These are phyloP conservation scores for Clarias laeviceps DNA, from an alignment of 2,797 vertebrate species.

Conservation along the genomic window DNA sequence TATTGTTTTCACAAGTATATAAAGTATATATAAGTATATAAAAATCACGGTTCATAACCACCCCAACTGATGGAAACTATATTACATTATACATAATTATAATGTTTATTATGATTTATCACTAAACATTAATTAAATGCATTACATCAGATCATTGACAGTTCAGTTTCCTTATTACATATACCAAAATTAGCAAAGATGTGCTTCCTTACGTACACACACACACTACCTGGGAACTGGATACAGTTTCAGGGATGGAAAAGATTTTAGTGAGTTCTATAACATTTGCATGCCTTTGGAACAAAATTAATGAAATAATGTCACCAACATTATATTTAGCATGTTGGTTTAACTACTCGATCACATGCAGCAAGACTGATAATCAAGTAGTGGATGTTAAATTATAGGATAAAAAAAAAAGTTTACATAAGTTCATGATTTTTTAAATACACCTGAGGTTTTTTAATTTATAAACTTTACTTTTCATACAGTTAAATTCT, in stretches of 20 bases:
- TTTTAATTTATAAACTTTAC: not conserved
- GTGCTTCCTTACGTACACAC: not conserved
- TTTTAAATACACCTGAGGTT: not conserved
- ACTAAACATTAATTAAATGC: not conserved
- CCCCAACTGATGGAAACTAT: not conserved
- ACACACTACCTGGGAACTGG: not conserved
- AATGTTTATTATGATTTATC: not conserved
- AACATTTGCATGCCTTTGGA: constrained; percentile 5
- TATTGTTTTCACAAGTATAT: not conserved
- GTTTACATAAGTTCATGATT: too few relatives aligned
- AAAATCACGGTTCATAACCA: not conserved
- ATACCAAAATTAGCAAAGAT: not conserved
- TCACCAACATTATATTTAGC: not conserved
- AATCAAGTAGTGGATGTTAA: not conserved
- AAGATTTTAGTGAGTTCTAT: not conserved
- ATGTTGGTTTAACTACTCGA: not conserved
- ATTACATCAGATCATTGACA: too few relatives aligned
- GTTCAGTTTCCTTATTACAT: not conserved
- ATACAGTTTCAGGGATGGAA: not conserved
- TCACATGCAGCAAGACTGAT: not conserved
- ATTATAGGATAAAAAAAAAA: not conserved
- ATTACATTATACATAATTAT: not conserved
- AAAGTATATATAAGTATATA: not conserved
- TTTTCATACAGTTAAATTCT: not conserved
- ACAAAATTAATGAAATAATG: not conserved